Evolutionary conservation across 2,797 vertebrate genomes (phyloP).

Genomic region (Smutsia temminckii): DNA sequence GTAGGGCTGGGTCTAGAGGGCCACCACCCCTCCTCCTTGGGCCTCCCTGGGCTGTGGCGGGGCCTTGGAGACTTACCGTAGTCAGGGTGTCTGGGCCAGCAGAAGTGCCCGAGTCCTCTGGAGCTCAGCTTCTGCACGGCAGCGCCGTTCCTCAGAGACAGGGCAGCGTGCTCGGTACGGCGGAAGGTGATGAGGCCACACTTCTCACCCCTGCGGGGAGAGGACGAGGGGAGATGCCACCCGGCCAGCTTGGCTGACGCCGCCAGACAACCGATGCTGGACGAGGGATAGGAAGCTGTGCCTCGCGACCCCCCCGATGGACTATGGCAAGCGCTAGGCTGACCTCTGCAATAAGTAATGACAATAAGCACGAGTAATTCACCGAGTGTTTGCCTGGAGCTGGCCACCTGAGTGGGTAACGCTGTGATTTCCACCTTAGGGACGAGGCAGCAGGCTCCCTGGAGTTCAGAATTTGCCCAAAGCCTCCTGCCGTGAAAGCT

Average conservation of each 20-base stretch:
- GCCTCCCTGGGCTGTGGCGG: rapidly evolving
- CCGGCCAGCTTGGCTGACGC: not conserved
- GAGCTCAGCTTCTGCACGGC: constrained; percentile 88
- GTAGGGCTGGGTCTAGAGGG: not conserved
- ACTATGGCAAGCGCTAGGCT: rapidly evolving
- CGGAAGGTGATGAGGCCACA: constrained; percentile 94
- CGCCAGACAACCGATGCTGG: not conserved
- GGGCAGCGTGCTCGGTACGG: constrained; percentile 87
- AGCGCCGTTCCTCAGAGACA: constrained; percentile 87
- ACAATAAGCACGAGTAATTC: not conserved
- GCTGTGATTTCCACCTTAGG: no score
- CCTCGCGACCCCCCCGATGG: constrained; percentile 42
- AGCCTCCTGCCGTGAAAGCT: rapidly evolving
- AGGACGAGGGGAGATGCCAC: constrained; percentile 32
- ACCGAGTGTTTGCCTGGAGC: rapidly evolving
- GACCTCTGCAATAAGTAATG: rapidly evolving
- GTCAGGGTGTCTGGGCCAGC: constrained; percentile 94
- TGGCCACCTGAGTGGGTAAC: not conserved
- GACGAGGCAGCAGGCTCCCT: not conserved
- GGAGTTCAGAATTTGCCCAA: not conserved
- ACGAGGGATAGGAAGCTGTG: not conserved
- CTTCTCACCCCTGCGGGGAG: constrained; percentile 86
- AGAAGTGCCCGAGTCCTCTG: constrained; percentile 87
- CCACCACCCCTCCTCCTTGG: not conserved
- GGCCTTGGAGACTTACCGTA: constrained; percentile 88